phyloP scores from a whole-genome alignment of 2,113 vertebrate genomes.

The Actenoides hombroni region DNA sequence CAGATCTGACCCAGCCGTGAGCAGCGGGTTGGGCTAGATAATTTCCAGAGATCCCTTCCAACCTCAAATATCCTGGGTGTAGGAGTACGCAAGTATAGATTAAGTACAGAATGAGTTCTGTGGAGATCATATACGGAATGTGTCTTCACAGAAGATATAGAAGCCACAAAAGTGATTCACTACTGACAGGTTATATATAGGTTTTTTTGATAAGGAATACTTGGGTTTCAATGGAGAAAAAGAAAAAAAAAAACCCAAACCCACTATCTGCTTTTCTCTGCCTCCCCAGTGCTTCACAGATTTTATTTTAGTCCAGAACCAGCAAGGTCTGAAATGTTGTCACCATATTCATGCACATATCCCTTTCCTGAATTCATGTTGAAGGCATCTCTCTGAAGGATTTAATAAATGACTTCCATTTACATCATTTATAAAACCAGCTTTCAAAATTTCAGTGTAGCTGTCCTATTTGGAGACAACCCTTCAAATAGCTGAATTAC shows the following conservation, averaged over 20 bases:
- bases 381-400: not conserved
- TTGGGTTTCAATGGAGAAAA: not conserved
- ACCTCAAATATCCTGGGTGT: not conserved
- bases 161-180: not conserved
- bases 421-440: constrained; percentile 16
- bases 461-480: constrained; percentile 17
- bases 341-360: not conserved
- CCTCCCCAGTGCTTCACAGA: not conserved
- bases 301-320: not conserved
- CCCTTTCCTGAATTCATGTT: not conserved
- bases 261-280: not conserved
- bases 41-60: not conserved
- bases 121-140: not conserved
- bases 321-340: not conserved
- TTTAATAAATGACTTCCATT: constrained; percentile 16
- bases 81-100: not conserved
- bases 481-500: not conserved
- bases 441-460: not conserved
- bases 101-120: not conserved
- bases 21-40: not conserved
- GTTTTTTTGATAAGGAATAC: not conserved
- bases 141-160: not conserved
- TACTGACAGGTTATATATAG: not conserved
- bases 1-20: not conserved
- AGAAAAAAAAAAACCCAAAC: not conserved